Conservation (phyloP, 2,113 vertebrate genomes). For the Malurus cyaneus region DNA sequence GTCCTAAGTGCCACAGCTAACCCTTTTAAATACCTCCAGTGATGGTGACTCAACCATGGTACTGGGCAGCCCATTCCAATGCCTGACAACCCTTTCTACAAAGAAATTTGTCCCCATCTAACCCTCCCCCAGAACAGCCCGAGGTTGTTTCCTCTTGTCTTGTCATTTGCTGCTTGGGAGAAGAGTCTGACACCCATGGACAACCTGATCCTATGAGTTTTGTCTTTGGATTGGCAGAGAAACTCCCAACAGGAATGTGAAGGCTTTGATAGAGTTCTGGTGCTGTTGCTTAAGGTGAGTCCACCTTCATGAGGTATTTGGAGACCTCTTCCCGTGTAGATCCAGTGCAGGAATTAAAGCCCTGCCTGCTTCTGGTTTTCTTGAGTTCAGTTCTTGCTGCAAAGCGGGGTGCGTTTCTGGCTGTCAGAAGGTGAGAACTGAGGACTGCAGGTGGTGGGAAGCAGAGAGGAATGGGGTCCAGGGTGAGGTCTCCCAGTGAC, state of each 20-base stretch:
- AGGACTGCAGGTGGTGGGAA: neutral
- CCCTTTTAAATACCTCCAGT: neutral
- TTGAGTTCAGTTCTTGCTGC: neutral
- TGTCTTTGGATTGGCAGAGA: neutral
- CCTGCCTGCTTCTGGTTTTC: neutral
- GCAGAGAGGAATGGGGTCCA: neutral
- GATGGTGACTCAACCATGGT: neutral
- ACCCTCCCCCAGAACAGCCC: neutral
- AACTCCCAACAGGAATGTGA: neutral
- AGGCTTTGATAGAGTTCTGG: neutral
- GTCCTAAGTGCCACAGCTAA: neutral
- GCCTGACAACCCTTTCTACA: neutral
- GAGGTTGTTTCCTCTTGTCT: neutral
- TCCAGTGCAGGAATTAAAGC: neutral
- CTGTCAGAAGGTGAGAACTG: neutral
- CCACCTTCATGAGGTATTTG: neutral
- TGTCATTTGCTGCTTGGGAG: neutral
- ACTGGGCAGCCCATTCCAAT: neutral
- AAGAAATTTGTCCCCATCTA: neutral
- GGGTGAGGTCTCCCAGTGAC: neutral
- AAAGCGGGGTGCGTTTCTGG: neutral
- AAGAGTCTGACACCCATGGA: fast-evolving
- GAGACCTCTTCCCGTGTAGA: neutral
- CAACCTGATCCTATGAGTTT: neutral
- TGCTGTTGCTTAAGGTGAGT: neutral